Percentiles rank a stretch among this genome's conserved stretches.
phyloP scores from a whole-genome alignment of 2,797 vertebrate species.

The Amblyraja radiata region DNA sequence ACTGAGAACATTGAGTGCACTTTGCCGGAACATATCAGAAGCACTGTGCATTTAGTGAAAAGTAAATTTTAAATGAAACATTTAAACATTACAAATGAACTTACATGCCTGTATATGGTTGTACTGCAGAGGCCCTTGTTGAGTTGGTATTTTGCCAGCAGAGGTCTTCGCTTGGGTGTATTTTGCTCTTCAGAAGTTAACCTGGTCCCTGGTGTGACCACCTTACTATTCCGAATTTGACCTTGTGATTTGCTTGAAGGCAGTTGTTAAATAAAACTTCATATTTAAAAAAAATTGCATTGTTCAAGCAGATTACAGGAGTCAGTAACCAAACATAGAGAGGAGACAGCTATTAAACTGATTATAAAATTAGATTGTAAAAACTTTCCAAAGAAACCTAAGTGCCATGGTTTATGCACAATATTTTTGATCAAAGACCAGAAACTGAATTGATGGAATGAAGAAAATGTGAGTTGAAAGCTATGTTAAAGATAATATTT shows the following conservation, averaged over 20 bases:
- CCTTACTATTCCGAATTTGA: background rate
- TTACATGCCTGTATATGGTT: background rate
- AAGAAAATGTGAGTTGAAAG: background rate
- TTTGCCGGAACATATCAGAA: background rate
- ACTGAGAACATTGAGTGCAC: background rate
- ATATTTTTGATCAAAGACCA: background rate
- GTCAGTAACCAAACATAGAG: too few species aligned
- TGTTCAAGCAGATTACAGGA: background rate
- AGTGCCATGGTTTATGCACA: too few species aligned
- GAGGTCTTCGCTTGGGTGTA: background rate
- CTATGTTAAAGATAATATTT: background rate
- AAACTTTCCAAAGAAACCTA: too few species aligned
- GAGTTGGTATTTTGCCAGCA: background rate
- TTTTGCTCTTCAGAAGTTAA: background rate
- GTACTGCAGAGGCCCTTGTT: background rate
- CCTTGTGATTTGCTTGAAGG: background rate
- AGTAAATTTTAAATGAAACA: background rate
- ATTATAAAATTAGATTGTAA: too few species aligned
- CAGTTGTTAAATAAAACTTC: background rate
- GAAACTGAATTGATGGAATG: background rate
- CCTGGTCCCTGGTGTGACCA: background rate
- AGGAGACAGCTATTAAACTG: background rate
- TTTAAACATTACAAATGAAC: background rate
- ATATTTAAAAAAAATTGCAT: background rate
- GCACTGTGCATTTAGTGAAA: background rate